These are phyloP conservation scores for Danaus chrysippus DNA, from an alignment of 2,888 invertebrate species.

Conservation along the genomic window DNA sequence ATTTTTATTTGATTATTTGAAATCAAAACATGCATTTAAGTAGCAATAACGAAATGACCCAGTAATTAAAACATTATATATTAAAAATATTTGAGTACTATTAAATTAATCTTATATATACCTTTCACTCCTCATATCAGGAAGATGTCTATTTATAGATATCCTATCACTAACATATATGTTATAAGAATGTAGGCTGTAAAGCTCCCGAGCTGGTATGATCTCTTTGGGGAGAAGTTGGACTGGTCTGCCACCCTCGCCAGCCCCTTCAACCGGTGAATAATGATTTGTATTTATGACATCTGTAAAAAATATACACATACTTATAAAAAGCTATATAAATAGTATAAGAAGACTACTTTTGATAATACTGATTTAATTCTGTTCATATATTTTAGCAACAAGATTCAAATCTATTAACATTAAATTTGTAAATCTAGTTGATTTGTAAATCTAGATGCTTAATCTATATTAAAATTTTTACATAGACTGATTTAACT, in stretches of 20 bases:
- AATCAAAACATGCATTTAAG: too few relatives aligned
- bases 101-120: conserved; percentile 45
- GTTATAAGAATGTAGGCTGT: conserved; percentile 92
- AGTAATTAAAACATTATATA: background rate
- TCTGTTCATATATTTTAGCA: background rate
- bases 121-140: conserved; percentile 91
- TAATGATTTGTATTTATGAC: conserved; percentile 88
- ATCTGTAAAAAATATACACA: conserved; percentile 65
- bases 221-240: conserved; percentile 86
- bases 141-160: conserved; percentile 89
- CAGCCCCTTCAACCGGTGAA: conserved; percentile 85
- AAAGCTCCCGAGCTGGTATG: conserved; percentile 87
- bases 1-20: too few relatives aligned
- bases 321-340: background rate
- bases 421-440: too few relatives aligned
- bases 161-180: conserved; percentile 93
- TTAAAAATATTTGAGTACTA: background rate
- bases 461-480: too few relatives aligned
- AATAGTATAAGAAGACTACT: background rate
- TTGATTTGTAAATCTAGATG: too few relatives aligned
- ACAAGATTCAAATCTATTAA: too few relatives aligned
- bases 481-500: too few relatives aligned
- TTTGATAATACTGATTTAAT: background rate
- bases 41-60: too few relatives aligned
- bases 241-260: conserved; percentile 89